A percentile compares a stretch with the other conserved stretches of the same genome.
phyloP scores from a whole-genome alignment of 2,888 invertebrate genomes.

The Laspeyria flexula region DNA sequence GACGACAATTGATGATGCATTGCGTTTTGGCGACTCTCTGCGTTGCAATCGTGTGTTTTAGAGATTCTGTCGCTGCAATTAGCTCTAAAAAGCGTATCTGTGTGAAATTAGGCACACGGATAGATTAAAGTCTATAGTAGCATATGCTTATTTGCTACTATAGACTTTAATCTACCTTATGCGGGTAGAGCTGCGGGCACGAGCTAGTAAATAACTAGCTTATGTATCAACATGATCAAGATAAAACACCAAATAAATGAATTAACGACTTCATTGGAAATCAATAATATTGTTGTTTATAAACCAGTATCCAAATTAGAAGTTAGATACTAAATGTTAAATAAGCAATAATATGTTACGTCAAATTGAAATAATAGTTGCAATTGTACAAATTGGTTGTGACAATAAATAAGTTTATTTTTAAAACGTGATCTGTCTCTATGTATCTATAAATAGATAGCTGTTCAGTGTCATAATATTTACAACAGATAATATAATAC shows the following conservation, averaged over 20 bases:
- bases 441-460: background rate
- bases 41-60: no score
- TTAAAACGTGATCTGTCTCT: background rate
- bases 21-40: no score
- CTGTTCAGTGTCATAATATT: background rate
- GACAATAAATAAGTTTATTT: background rate
- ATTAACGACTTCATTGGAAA: constrained; percentile 1
- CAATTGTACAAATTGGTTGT: background rate
- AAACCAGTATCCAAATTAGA: constrained; percentile 9
- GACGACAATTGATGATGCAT: no score
- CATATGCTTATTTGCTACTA: no score
- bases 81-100: no score
- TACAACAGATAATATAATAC: no score
- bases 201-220: no score
- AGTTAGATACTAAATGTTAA: constrained; percentile 3
- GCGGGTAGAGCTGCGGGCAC: no score
- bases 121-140: no score
- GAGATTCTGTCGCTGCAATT: no score
- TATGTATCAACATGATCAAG: background rate
- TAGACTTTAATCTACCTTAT: no score
- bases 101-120: no score
- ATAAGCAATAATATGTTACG: constrained; percentile 9
- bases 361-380: background rate
- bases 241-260: background rate
- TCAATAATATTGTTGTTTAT: constrained; percentile 4